Base-by-base conservation (phyloP, 2,888 invertebrate genomes). In the Lamproptera curius region DNA sequence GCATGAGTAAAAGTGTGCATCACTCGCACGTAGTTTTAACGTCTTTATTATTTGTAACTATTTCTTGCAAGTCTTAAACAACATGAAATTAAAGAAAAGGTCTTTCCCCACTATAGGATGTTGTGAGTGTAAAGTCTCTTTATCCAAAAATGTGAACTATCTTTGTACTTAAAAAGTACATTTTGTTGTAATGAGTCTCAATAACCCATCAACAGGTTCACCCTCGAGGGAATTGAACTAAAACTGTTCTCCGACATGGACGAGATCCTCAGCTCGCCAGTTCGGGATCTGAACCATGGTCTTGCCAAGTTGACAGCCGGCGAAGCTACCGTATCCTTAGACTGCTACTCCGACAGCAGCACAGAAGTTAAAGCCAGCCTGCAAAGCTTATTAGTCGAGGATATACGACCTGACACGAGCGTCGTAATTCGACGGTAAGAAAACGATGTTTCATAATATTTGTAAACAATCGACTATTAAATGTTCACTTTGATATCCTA, bases 201-300 rank as follows among this genome's bases (percentile, higher is more conserved):
- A n/a, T n/a, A 20, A 20, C 6, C 20, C 20, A 16, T 38, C 53
- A 53, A 1, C 60, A 91, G 92, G 57, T 89, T 93, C 47, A 88
- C 89, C 0, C 72, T 94, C 16, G 94, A 95, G 54, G 93, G 94
- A 20, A 58, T 94, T n/a, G 91, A 91, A 57, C 59, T 95, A 1
- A 90, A 91, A 57, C 76, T 95, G 1, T 94, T 93, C 73, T 91
- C 91, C 14, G 94, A 94, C 65, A 90, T 92, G 56, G 93, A 93
- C 46, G 94, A 94, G 72, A 88, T 93, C 0, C 73, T 94, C 5
- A 93, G 92, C 64, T 94, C 94, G 0, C 94, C 94, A 0, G 92
- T 94, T 0, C 83, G 94, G 2, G 93, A 94, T 63, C 62, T 92
- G 55, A 92, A 91, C 69, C 92, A 92, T 52, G 93, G 93, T 0